phyloP scores from a whole-genome alignment of 2,113 vertebrate species.

The Oceanites oceanicus region DNA sequence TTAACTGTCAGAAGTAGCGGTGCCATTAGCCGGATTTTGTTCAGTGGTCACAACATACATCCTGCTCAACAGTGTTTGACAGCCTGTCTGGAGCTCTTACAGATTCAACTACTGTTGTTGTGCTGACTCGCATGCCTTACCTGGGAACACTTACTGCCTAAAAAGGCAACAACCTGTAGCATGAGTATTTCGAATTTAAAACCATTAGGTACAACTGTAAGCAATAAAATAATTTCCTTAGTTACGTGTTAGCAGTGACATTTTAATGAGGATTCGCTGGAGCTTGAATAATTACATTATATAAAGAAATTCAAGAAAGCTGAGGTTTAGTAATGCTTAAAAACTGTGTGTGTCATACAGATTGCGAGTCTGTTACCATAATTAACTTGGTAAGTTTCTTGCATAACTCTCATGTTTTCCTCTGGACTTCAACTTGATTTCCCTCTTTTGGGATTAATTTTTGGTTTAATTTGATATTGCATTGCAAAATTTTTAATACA shows the following conservation, averaged over 20 bases:
- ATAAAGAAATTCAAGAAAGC: constrained; percentile 19
- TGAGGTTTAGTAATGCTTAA: not conserved
- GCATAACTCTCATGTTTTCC: not conserved
- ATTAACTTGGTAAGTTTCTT: not conserved
- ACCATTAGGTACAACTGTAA: not conserved
- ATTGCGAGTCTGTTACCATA: not conserved
- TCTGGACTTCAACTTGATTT: not conserved
- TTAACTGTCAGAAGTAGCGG: constrained; percentile 65
- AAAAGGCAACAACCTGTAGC: not conserved
- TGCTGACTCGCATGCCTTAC: not conserved
- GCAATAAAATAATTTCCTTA: not conserved
- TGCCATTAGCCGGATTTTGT: constrained; percentile 68
- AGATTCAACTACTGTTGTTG: not conserved
- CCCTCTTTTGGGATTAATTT: not conserved
- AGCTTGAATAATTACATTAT: constrained; percentile 14
- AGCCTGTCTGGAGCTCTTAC: not conserved
- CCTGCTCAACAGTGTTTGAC: constrained; percentile 34
- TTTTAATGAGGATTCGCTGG: not conserved
- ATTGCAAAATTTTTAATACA: not conserved
- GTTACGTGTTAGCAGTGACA: not conserved
- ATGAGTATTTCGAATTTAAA: not conserved
- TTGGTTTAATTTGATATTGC: not conserved
- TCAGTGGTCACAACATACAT: not conserved
- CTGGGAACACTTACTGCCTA: not conserved
- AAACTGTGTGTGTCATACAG: not conserved